Percentiles rank a stretch among this genome's conserved stretches.
Conservation (phyloP, 2,888 invertebrate genomes). For the Lacanobia wlatinum region DNA sequence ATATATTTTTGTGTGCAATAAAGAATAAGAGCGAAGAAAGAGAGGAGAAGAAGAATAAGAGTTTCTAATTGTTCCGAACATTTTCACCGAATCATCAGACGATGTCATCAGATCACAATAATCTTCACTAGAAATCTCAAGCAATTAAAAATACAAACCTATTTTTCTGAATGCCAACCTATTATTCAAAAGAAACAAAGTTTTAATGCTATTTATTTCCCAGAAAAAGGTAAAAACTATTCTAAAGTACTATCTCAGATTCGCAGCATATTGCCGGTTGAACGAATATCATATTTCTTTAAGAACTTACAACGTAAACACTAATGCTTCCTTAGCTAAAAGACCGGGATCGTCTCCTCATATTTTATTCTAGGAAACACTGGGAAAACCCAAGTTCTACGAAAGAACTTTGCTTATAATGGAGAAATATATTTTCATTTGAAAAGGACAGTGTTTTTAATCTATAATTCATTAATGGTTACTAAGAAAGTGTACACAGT, state of each 20-base stretch:
- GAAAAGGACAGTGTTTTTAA: not conserved
- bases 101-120: no score
- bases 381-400: not conserved
- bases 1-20: no score
- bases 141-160: not conserved
- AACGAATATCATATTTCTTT: constrained; percentile 37
- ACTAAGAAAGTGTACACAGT: not conserved
- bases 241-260: not conserved
- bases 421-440: not conserved
- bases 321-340: constrained; percentile 8
- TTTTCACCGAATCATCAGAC: not conserved
- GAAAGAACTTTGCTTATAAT: not conserved
- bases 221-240: not conserved
- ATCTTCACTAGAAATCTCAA: not conserved
- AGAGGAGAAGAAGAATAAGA: no score
- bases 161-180: not conserved
- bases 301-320: constrained; percentile 17
- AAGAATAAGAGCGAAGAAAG: no score
- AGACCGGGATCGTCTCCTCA: not conserved
- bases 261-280: not conserved
- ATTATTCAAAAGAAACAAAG: not conserved
- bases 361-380: constrained; percentile 21
- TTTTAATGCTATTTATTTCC: constrained; percentile 15
- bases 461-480: not conserved
- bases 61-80: no score